Evolutionary conservation across 2,797 vertebrate genomes (phyloP).

Genomic region (Leptodactylus fallax): DNA sequence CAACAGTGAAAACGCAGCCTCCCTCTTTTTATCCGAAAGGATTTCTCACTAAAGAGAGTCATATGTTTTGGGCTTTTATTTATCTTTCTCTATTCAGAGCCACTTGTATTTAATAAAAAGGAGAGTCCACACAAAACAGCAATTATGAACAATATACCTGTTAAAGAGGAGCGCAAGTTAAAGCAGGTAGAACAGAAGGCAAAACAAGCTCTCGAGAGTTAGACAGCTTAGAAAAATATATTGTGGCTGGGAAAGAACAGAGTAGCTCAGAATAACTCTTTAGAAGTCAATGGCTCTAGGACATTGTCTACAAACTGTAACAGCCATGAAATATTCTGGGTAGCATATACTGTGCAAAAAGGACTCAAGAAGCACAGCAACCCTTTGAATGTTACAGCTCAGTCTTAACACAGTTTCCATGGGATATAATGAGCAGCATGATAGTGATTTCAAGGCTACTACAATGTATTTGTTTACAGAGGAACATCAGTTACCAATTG

Average conservation of each 20-base stretch:
- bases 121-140: slow-evolving; percentile 74
- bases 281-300: slow-evolving; percentile 64
- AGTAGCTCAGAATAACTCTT: background rate
- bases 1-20: slow-evolving; percentile 90
- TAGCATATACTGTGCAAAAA: slow-evolving; percentile 12
- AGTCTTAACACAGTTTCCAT: background rate
- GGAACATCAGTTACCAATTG: background rate
- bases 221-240: slow-evolving; percentile 27
- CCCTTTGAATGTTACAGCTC: background rate
- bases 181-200: slow-evolving; percentile 50
- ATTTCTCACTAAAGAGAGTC: slow-evolving; percentile 88
- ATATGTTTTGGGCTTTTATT: slow-evolving; percentile 90
- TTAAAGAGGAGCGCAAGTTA: slow-evolving; percentile 60
- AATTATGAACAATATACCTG: slow-evolving; percentile 82
- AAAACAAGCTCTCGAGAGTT: background rate
- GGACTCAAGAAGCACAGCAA: background rate
- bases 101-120: slow-evolving; percentile 92
- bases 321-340: slow-evolving; percentile 64
- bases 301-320: slow-evolving; percentile 65
- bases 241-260: background rate
- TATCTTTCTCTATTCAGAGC: slow-evolving; percentile 90
- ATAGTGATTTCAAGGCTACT: slow-evolving; percentile 1
- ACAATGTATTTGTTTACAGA: slow-evolving; percentile 21
- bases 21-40: slow-evolving; percentile 92
- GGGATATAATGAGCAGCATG: background rate